A percentile compares a stretch with the other conserved stretches of the same genome.
Conservation (phyloP, 2,113 vertebrate species). For the Ia io region DNA sequence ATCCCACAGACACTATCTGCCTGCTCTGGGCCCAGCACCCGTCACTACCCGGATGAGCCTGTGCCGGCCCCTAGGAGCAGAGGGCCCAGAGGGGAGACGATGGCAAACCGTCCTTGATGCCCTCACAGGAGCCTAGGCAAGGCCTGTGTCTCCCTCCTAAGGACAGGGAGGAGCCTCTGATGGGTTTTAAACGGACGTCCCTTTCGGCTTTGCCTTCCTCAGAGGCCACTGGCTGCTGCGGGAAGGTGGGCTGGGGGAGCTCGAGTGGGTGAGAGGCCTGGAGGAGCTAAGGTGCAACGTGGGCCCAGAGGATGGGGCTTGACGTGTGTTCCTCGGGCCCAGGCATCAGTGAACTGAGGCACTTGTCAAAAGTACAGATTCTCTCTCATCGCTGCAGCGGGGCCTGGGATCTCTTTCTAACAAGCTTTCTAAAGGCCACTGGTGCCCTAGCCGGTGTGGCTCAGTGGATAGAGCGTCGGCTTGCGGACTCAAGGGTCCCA, state of each 20-base stretch:
- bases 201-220: background rate
- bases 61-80: background rate
- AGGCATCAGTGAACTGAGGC: background rate
- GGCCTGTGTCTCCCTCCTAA: background rate
- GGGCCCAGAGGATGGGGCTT: background rate
- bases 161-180: background rate
- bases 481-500: too few relatives aligned
- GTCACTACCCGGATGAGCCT: too few relatives aligned
- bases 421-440: background rate
- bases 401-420: background rate
- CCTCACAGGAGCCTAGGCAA: background rate
- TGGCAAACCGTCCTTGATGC: background rate
- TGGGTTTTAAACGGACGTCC: background rate
- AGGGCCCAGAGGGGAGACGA: background rate
- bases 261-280: background rate
- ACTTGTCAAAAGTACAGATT: background rate
- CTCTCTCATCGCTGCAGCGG: background rate
- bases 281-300: accelerated
- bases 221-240: background rate
- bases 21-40: background rate
- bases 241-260: background rate
- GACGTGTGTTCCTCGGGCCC: too few relatives aligned
- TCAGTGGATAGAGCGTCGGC: too few relatives aligned
- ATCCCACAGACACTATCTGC: too few relatives aligned
- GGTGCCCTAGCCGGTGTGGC: too few relatives aligned